A percentile compares a stretch with the other conserved stretches of the same genome.
These are phyloP conservation scores for Falcaria lacertinaria DNA, from an alignment of 2,888 invertebrate genomes.

Conservation along the genomic window DNA sequence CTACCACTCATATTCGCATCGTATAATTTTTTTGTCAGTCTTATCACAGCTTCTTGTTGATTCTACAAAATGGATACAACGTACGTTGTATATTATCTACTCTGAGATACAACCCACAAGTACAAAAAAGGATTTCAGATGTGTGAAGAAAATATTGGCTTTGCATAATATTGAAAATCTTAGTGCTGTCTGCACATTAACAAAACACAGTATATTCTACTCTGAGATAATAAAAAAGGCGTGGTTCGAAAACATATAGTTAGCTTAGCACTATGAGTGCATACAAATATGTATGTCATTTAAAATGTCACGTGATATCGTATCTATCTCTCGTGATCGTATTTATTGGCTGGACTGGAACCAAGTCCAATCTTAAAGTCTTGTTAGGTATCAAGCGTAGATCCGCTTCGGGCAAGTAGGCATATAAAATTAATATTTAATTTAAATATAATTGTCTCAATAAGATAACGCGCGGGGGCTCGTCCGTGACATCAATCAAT, in stretches of 20 bases:
- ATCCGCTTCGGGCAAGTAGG: slow-evolving; percentile 41
- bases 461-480: slow-evolving; percentile 65
- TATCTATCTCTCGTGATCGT: too few relatives aligned
- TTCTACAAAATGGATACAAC: too few relatives aligned
- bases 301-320: too few relatives aligned
- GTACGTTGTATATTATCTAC: too few relatives aligned
- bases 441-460: slow-evolving; percentile 15
- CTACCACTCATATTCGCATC: too few relatives aligned
- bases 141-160: too few relatives aligned
- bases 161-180: too few relatives aligned
- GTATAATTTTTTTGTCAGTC: too few relatives aligned
- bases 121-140: too few relatives aligned
- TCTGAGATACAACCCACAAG: too few relatives aligned
- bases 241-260: slow-evolving; percentile 10
- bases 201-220: too few relatives aligned
- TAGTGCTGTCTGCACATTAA: not conserved
- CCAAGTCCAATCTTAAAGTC: not conserved
- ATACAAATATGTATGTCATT: slow-evolving; percentile 2
- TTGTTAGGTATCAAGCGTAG: not conserved
- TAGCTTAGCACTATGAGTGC: not conserved
- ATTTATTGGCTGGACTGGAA: not conserved
- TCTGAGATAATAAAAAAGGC: slow-evolving; percentile 8
- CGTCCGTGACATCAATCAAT: slow-evolving; percentile 74
- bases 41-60: too few relatives aligned
- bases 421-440: slow-evolving; percentile 6